Evolutionary conservation across 2,797 vertebrate species (phyloP).

Genomic region (Pterois miles): DNA sequence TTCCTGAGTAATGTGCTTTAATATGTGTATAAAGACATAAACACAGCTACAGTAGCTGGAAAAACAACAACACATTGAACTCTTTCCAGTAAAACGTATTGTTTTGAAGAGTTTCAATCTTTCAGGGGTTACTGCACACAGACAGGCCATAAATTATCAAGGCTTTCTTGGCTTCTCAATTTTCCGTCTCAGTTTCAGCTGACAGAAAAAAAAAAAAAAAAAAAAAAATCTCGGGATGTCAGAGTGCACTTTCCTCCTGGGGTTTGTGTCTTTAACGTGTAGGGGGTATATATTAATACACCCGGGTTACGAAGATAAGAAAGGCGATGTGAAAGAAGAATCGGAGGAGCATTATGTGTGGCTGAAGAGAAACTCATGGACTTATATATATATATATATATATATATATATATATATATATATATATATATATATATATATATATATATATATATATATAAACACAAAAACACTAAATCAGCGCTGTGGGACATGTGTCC

Average conservation of each 20-base stretch:
- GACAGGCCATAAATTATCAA: conserved; percentile 35
- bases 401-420: conserved; percentile 26
- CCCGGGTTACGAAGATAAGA: background rate
- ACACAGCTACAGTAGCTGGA: background rate
- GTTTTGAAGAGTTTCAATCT: conserved; percentile 30
- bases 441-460: conserved; percentile 26
- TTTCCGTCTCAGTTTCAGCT: conserved; percentile 25
- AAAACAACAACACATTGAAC: conserved; percentile 6
- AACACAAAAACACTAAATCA: conserved; percentile 62
- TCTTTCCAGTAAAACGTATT: background rate
- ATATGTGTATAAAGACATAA: background rate
- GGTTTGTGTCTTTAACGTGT: conserved; percentile 5
- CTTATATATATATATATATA: background rate
- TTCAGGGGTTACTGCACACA: conserved; percentile 27
- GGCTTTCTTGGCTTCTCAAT: conserved; percentile 22
- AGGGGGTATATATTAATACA: too few species aligned
- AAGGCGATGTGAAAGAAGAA: background rate
- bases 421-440: conserved; percentile 8
- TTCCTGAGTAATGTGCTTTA: background rate
- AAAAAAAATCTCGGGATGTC: conserved; percentile 8
- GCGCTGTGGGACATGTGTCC: conserved; percentile 65
- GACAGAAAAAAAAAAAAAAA: conserved; percentile 26
- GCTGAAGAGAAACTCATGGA: conserved; percentile 42
- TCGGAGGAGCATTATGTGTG: background rate
- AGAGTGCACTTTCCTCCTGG: conserved; percentile 7